Percentiles rank a stretch among this genome's conserved stretches.
These are phyloP conservation scores for Hapalemur alaotrensis DNA, from an alignment of 2,797 vertebrate genomes.

Conservation along the genomic window DNA sequence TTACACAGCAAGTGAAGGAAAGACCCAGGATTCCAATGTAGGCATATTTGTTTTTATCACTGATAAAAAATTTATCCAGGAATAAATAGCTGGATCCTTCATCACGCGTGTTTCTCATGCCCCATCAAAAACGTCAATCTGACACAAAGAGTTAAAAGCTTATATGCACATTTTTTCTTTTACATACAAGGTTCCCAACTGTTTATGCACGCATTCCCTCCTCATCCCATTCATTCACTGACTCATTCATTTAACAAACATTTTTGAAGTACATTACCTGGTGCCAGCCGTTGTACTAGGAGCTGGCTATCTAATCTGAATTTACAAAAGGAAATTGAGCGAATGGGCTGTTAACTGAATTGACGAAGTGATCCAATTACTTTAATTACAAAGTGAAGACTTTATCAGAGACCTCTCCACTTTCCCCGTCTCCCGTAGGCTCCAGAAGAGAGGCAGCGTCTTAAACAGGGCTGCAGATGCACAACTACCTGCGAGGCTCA, in stretches of 20 bases:
- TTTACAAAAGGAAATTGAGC: constrained; percentile 50
- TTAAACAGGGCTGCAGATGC: not conserved
- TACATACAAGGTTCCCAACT: not conserved
- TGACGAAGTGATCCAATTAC: constrained; percentile 35
- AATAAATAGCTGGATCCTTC: not conserved
- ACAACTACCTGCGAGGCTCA: not conserved
- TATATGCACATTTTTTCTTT: not conserved
- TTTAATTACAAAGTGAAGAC: not conserved
- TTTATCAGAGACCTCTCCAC: not conserved
- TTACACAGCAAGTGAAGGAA: not conserved
- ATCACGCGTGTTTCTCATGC: not conserved
- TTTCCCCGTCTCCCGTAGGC: not conserved
- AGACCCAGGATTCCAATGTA: not conserved
- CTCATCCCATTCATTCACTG: not conserved
- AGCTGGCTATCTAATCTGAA: not conserved
- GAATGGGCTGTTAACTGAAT: constrained; percentile 26
- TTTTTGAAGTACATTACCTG: not conserved
- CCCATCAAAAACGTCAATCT: not conserved
- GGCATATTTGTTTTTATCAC: not conserved
- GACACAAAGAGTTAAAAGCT: not conserved
- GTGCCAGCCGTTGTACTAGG: not conserved
- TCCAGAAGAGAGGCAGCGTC: not conserved
- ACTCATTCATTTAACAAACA: constrained; percentile 48
- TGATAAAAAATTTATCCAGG: not conserved
- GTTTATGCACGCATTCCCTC: not conserved